Evolutionary conservation across 2,888 invertebrate species (phyloP), one percentile per base, ranked within the genome.

Genomic region (Megalurothrips usitatus): DNA sequence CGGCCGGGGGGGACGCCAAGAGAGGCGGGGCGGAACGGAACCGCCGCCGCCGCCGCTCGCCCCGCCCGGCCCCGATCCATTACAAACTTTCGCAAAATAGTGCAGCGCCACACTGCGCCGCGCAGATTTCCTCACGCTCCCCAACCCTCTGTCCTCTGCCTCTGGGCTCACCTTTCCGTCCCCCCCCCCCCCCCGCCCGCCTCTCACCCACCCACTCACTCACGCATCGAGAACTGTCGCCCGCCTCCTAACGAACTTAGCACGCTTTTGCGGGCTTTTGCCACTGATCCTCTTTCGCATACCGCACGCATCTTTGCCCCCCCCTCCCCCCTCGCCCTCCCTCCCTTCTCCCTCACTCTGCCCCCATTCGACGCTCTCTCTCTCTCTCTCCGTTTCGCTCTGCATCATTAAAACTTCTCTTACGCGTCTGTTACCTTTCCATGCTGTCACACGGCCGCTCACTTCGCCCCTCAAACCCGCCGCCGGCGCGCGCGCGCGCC

Each of bases 341-440:
- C 26, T 1, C 58, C 19, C 58, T 17, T 6, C 68, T 1, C 23
- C 49, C n/a, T n/a, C n/a, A n/a, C n/a, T n/a, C n/a, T n/a, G n/a
- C n/a, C n/a, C n/a, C n/a, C n/a, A n/a, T n/a, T n/a, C n/a, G n/a
- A n/a, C n/a, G n/a, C n/a, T n/a, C 68, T 26, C 26, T 26, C 68
- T 23, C 26, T 68, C 68, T n/a, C 68, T 68, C 68, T 68, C 34
- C 52, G 52, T 19, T 19, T 58, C 58, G 58, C 68, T 75, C 68
- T 75, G 68, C 68, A 26, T 75, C 68, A 75, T 75, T 75, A 75
- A 75, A 75, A 75, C 68, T 75, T 75, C 68, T 26, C 68, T 75
- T 26, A 58, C 58, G 58, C 23, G 68, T 75, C 68, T 75, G 68
- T 75, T 75, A 75, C 68, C 68, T 75, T 75, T 75, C 68, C 68